Evolutionary conservation across 2,797 vertebrate species (phyloP).

Genomic region (Chiroxiphia lanceolata): DNA sequence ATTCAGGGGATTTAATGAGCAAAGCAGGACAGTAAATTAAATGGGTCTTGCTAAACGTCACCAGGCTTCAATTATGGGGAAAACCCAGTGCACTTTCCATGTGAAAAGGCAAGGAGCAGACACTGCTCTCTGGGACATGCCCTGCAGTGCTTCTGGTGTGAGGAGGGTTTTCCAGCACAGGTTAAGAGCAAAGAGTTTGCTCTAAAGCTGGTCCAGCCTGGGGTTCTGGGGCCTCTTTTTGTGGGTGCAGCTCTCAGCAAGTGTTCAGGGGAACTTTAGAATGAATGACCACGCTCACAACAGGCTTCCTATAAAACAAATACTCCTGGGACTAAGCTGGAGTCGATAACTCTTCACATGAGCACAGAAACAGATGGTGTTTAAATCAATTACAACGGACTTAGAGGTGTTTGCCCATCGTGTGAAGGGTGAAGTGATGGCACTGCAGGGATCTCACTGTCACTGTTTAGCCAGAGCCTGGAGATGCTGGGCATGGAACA

Average conservation of each 20-base stretch:
- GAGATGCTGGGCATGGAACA: background rate
- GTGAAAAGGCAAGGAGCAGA: background rate
- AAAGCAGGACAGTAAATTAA: constrained; percentile 11
- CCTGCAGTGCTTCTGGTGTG: background rate
- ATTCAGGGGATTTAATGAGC: constrained; percentile 7
- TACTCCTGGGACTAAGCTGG: background rate
- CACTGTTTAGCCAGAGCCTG: background rate
- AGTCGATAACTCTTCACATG: background rate
- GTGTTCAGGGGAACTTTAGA: fast-evolving
- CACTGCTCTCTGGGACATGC: background rate
- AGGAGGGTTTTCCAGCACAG: fast-evolving
- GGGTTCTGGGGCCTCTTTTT: background rate
- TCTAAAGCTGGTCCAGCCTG: background rate
- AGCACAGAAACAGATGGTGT: background rate
- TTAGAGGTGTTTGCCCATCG: background rate
- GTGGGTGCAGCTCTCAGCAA: background rate
- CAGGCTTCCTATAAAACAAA: background rate
- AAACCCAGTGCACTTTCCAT: background rate
- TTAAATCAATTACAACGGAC: background rate
- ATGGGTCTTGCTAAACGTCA: background rate
- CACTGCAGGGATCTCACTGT: background rate
- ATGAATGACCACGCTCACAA: background rate
- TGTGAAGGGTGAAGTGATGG: background rate
- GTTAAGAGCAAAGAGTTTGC: background rate
- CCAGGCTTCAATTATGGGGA: background rate